Conservation (phyloP, 1,140 invertebrate species). For the Rhagoletis pomonella region DNA sequence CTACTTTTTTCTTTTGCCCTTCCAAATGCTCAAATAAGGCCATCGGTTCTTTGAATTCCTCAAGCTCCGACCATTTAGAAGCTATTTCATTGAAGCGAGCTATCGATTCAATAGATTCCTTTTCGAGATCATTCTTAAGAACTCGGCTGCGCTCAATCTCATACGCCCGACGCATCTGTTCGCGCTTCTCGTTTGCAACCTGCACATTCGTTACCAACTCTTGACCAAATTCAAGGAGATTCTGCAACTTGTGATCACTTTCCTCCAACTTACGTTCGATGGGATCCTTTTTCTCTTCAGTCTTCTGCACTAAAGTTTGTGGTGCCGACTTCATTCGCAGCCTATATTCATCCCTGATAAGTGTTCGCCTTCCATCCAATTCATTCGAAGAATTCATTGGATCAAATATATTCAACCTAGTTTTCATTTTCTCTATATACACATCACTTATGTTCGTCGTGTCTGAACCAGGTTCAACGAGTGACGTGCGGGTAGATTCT, state of each 20-base stretch:
- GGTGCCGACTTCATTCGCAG: conserved; percentile 22
- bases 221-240: conserved; percentile 79
- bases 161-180: conserved; percentile 77
- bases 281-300: conserved; percentile 59
- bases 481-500: neutral
- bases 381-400: conserved; percentile 12
- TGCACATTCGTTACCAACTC: conserved; percentile 84
- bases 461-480: neutral
- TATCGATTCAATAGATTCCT: conserved; percentile 63
- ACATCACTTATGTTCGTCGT: neutral
- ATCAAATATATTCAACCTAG: neutral
- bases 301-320: conserved; percentile 26
- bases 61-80: conserved; percentile 83
- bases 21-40: conserved; percentile 83
- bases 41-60: conserved; percentile 85
- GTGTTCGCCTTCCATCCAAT: conserved; percentile 9
- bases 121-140: conserved; percentile 60
- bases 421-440: conserved; percentile 23
- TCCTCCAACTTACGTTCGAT: conserved; percentile 68
- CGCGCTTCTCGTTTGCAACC: conserved; percentile 83
- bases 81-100: conserved; percentile 83
- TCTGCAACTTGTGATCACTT: conserved; percentile 62
- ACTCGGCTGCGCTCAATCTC: conserved; percentile 72
- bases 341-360: neutral
- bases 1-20: conserved; percentile 83